Evolutionary conservation across 2,797 vertebrate species (phyloP).

Genomic region (Tapirus indicus): DNA sequence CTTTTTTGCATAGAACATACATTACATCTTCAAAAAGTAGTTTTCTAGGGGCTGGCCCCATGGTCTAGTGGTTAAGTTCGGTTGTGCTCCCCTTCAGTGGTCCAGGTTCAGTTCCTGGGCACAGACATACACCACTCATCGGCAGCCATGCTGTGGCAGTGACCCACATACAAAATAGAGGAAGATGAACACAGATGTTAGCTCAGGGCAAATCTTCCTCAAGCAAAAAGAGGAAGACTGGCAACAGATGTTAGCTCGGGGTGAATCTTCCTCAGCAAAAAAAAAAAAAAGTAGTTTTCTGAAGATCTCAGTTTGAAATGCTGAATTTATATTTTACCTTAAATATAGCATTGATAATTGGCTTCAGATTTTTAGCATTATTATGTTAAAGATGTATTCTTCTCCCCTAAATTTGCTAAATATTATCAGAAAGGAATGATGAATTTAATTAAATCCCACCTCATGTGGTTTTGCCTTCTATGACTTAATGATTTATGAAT

Average conservation of each 20-base stretch:
- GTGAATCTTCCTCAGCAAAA: no score
- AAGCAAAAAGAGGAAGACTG: no score
- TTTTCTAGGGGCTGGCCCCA: background rate
- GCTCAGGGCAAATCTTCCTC: no score
- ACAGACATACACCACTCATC: no score
- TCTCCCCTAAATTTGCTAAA: background rate
- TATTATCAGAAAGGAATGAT: background rate
- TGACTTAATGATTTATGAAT: background rate
- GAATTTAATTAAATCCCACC: background rate
- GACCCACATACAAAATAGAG: no score
- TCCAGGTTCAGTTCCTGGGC: no score
- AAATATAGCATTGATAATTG: background rate
- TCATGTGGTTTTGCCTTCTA: background rate
- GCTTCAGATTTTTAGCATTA: background rate
- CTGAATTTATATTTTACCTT: background rate
- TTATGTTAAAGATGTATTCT: background rate
- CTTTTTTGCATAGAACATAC: background rate
- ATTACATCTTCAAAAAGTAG: background rate
- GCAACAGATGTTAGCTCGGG: no score
- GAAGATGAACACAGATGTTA: no score
- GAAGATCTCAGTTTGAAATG: background rate
- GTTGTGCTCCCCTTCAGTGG: no score
- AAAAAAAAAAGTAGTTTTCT: background rate
- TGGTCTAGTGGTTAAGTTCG: no score
- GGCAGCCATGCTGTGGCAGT: no score